Percentiles rank a stretch among this genome's conserved stretches.
Evolutionary conservation across 2,113 vertebrate species (phyloP).

Genomic region (Dipodomys ordii): DNA sequence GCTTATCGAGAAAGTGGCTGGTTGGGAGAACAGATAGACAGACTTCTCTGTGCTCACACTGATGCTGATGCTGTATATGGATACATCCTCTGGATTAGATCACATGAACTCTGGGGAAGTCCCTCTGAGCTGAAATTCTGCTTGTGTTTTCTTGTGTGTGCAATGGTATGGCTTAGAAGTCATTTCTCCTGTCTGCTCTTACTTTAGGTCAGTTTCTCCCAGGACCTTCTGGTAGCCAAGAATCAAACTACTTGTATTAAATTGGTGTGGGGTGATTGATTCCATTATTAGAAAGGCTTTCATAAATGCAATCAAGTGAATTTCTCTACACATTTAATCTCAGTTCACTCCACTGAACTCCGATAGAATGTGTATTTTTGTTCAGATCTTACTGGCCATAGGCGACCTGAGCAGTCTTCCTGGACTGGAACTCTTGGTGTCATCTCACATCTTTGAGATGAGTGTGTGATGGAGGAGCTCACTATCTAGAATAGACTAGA

Average conservation of each 20-base stretch:
- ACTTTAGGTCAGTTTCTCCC: background rate
- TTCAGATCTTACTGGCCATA: background rate
- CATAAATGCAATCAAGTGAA: background rate
- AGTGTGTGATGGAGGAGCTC: background rate
- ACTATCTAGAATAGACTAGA: background rate
- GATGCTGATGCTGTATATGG: background rate
- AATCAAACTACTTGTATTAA: background rate
- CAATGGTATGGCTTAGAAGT: background rate
- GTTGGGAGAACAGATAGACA: background rate
- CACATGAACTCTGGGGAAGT: background rate
- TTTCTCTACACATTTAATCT: slow-evolving; percentile 14
- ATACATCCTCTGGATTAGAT: background rate
- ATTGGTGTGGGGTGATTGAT: slow-evolving; percentile 14
- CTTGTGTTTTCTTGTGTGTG: background rate
- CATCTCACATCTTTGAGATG: too few species aligned
- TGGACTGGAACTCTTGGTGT: background rate
- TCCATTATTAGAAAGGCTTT: background rate
- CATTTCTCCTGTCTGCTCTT: background rate
- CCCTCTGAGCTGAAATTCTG: slow-evolving; percentile 19
- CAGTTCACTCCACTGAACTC: background rate
- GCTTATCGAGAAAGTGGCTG: background rate
- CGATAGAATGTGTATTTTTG: background rate
- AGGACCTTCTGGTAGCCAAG: background rate
- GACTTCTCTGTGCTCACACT: background rate
- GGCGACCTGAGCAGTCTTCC: background rate